Evolutionary conservation across 2,797 vertebrate genomes (phyloP).

Genomic region (Rallus crepitans): DNA sequence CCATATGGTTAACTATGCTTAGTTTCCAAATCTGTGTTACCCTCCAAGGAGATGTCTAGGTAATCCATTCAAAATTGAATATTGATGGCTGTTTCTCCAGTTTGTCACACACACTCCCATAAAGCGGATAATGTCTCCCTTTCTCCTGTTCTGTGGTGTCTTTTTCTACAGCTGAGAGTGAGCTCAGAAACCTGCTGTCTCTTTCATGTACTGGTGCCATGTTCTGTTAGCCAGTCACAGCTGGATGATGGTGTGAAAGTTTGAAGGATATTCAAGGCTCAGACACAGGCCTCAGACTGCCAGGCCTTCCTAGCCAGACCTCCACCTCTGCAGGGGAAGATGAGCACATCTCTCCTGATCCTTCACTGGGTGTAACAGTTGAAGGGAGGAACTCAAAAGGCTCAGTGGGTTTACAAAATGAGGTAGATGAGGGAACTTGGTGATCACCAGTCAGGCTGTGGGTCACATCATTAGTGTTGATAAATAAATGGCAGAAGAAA

Average conservation of each 20-base stretch:
- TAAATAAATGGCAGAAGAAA: neutral
- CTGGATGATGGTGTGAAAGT: neutral
- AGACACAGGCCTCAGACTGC: neutral
- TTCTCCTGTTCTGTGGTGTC: neutral
- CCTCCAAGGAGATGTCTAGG: neutral
- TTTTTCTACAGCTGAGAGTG: neutral
- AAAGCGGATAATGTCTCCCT: neutral
- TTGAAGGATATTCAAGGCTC: neutral
- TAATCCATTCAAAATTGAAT: neutral
- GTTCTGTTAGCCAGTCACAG: neutral
- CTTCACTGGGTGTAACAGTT: neutral
- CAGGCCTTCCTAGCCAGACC: neutral
- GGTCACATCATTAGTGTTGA: neutral
- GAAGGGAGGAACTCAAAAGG: neutral
- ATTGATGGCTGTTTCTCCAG: neutral
- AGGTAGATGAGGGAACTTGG: neutral
- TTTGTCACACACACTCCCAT: neutral
- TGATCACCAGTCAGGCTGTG: neutral
- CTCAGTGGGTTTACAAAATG: neutral
- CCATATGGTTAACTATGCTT: neutral
- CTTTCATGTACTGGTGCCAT: rapidly evolving
- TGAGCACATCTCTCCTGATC: neutral
- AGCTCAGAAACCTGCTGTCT: neutral
- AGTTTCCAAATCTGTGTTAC: neutral
- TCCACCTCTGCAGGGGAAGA: neutral